phyloP scores from a whole-genome alignment of 2,888 invertebrate genomes.

The Apotomis capreana region DNA sequence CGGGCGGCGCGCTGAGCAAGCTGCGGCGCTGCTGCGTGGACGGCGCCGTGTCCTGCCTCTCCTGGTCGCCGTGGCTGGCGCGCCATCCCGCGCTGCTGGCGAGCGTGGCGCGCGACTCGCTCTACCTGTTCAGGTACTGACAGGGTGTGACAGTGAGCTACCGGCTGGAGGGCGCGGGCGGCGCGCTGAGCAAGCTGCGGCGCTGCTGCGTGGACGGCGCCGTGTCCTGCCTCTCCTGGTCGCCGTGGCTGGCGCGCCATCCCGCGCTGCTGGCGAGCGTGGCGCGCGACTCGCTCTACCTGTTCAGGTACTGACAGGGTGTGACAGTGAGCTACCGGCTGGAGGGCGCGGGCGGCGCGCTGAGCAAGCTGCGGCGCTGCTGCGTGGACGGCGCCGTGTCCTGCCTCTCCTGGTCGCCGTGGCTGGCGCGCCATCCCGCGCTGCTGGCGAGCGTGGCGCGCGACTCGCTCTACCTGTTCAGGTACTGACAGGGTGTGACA shows the following conservation, averaged over 20 bases:
- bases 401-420: conserved; percentile 90
- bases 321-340: conserved; percentile 87
- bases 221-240: conserved; percentile 86
- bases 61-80: conserved; percentile 92
- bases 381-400: conserved; percentile 87
- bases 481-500: conserved; percentile 50
- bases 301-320: conserved; percentile 77
- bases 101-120: conserved; percentile 89
- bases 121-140: conserved; percentile 85
- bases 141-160: too few relatives aligned
- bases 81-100: conserved; percentile 91
- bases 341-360: conserved; percentile 86
- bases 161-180: too few relatives aligned
- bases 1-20: conserved; percentile 62
- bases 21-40: conserved; percentile 85
- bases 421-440: conserved; percentile 92
- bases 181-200: conserved; percentile 78
- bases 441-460: conserved; percentile 90
- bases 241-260: conserved; percentile 92
- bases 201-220: conserved; percentile 85
- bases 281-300: conserved; percentile 88
- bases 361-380: conserved; percentile 87
- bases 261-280: conserved; percentile 91
- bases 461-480: conserved; percentile 88
- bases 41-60: conserved; percentile 84